phyloP scores from a whole-genome alignment of 2,113 vertebrate genomes.

The Pristiophorus japonicus region DNA sequence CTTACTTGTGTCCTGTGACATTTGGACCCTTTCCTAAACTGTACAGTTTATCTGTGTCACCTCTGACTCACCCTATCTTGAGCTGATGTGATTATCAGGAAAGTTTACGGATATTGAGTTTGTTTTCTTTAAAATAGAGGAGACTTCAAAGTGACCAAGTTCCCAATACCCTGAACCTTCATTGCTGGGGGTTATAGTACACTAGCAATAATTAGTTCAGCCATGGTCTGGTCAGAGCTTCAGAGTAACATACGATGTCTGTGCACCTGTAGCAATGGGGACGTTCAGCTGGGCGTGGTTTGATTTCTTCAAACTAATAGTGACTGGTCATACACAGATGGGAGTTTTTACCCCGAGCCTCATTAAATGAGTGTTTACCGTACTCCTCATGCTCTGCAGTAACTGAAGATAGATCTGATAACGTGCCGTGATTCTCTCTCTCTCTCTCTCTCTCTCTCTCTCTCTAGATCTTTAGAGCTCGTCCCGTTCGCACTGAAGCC shows the following conservation, averaged over 20 bases:
- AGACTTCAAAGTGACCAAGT: not conserved
- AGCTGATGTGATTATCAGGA: not conserved
- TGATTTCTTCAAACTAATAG: no score
- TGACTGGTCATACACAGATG: no score
- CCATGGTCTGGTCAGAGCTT: no score
- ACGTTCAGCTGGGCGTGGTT: not conserved
- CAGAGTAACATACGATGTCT: no score
- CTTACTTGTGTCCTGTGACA: no score
- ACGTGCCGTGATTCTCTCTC: constrained; percentile 38
- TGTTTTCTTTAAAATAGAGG: not conserved
- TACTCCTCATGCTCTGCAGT: not conserved
- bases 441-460: constrained; percentile 43
- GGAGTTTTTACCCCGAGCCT: not conserved
- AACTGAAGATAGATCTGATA: not conserved
- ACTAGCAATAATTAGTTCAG: no score
- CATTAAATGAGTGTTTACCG: no score
- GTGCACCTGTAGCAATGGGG: not conserved
- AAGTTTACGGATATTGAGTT: not conserved
- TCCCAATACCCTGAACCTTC: not conserved
- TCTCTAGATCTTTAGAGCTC: constrained; percentile 60
- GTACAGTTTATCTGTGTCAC: no score
- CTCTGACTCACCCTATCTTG: no score
- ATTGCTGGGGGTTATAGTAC: no score
- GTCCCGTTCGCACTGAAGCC: constrained; percentile 77
- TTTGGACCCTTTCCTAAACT: no score